Conservation (phyloP, 2,888 invertebrate genomes). For the Luperina nickerlii region DNA sequence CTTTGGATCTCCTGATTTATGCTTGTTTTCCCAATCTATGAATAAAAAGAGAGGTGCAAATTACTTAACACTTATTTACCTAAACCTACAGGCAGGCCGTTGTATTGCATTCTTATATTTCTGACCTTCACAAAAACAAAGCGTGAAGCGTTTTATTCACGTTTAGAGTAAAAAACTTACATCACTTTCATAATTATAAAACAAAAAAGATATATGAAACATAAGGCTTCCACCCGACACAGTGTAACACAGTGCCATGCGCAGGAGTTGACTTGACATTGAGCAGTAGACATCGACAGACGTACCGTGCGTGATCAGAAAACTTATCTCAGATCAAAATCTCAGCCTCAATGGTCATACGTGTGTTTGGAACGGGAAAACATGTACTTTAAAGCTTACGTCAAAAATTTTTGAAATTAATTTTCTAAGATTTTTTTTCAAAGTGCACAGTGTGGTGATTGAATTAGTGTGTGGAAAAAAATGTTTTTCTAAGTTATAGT, state of each 20-base stretch:
- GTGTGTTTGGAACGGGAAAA: slow-evolving; percentile 53
- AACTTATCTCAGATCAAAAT: slow-evolving; percentile 80
- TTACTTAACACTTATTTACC: not conserved
- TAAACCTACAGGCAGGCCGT: not conserved
- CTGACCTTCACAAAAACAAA: not conserved
- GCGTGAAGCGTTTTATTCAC: not conserved
- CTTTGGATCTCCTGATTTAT: not conserved
- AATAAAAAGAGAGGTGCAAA: not conserved
- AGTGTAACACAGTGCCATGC: slow-evolving; percentile 63
- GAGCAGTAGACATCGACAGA: slow-evolving; percentile 65
- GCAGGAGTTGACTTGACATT: slow-evolving; percentile 60
- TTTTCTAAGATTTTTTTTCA: not conserved
- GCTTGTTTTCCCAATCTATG: not conserved
- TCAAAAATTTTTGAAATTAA: not conserved
- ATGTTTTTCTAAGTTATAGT: slow-evolving; percentile 7
- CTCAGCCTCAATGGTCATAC: slow-evolving; percentile 73
- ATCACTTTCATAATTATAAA: not conserved
- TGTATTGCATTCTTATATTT: not conserved
- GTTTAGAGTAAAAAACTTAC: not conserved
- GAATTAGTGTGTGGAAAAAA: slow-evolving; percentile 17
- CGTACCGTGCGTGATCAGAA: slow-evolving; percentile 83
- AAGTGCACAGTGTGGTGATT: not conserved
- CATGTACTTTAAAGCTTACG: slow-evolving; percentile 4
- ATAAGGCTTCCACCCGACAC: slow-evolving; percentile 54
- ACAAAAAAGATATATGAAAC: not conserved